phyloP scores from a whole-genome alignment of 1,140 invertebrate species.

The Gryllus bimaculatus region DNA sequence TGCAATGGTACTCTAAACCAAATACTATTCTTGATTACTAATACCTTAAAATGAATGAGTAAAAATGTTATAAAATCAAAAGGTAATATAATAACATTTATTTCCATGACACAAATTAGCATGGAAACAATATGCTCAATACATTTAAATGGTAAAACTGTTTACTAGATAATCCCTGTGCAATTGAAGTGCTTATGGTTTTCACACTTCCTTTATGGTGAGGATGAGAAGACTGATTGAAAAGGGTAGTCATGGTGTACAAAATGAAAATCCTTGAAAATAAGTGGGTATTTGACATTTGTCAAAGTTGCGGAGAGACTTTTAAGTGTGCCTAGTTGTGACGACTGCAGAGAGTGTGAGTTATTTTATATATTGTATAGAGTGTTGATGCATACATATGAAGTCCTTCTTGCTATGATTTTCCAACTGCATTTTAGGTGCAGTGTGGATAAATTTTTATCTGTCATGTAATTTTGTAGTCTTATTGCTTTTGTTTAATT shows the following conservation, averaged over 20 bases:
- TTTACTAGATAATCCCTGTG: neutral
- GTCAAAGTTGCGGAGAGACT: neutral
- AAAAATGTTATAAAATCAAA: neutral
- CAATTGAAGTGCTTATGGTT: neutral
- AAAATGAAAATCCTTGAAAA: neutral
- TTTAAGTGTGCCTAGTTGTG: neutral
- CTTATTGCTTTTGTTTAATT: slow-evolving; percentile 6
- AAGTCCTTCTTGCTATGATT: neutral
- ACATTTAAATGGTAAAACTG: neutral
- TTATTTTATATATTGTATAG: neutral
- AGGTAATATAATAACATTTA: neutral
- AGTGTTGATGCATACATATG: neutral
- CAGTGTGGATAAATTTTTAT: neutral
- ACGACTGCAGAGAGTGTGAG: neutral
- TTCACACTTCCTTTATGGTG: neutral
- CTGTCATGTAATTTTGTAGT: neutral
- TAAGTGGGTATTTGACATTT: neutral
- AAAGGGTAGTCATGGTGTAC: neutral
- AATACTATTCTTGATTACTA: neutral
- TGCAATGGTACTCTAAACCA: neutral
- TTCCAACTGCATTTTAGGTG: neutral
- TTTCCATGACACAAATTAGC: neutral
- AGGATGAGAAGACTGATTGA: neutral
- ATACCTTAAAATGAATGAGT: neutral
- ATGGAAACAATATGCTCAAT: neutral